A percentile compares a stretch with the other conserved stretches of the same genome.
phyloP scores from a whole-genome alignment of 2,888 invertebrate species.

The Bombyx huttoni region DNA sequence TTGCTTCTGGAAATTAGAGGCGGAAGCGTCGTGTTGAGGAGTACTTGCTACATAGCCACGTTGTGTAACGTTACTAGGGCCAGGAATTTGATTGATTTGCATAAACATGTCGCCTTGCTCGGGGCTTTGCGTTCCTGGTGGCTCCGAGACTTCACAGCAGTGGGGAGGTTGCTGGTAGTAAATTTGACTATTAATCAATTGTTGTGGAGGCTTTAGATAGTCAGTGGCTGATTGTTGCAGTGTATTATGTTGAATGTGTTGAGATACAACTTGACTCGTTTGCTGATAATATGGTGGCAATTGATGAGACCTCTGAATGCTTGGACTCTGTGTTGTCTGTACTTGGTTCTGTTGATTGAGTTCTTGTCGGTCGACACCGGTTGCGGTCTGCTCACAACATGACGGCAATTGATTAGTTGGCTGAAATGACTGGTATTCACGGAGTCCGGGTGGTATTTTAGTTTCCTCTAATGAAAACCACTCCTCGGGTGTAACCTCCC shows the following conservation, averaged over 20 bases:
- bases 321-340: not conserved
- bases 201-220: not conserved
- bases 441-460: not conserved
- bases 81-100: not conserved
- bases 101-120: not conserved
- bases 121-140: not conserved
- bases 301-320: not conserved
- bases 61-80: not conserved
- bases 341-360: not conserved
- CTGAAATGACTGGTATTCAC: not conserved
- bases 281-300: not conserved
- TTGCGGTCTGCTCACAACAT: not conserved
- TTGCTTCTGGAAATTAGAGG: not conserved
- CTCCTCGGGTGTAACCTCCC: not conserved
- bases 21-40: not conserved
- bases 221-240: not conserved
- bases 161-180: constrained; percentile 12
- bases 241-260: not conserved
- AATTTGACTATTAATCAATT: constrained; percentile 11
- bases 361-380: not conserved
- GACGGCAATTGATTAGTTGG: not conserved
- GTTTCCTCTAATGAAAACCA: not conserved
- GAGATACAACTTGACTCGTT: not conserved
- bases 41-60: not conserved
- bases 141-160: not conserved